Evolutionary conservation across 1,140 invertebrate genomes (phyloP).

Genomic region (Sitodiplosis mosellana): DNA sequence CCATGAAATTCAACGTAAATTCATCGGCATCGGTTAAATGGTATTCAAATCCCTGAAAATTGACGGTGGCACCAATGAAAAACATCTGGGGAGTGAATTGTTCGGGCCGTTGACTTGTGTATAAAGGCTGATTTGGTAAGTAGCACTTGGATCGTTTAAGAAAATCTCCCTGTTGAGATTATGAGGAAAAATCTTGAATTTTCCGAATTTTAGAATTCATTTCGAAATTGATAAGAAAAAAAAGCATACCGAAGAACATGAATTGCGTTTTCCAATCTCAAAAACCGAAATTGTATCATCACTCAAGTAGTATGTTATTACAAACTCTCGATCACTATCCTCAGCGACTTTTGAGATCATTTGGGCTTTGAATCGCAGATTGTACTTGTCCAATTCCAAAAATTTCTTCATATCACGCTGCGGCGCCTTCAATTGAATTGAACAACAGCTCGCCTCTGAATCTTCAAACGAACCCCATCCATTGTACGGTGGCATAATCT

Average conservation of each 20-base stretch:
- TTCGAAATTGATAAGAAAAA: background rate
- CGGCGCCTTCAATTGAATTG: constrained; percentile 53
- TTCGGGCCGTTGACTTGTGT: constrained; percentile 42
- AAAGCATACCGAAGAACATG: constrained; percentile 32
- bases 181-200: background rate
- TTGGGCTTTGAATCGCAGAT: constrained; percentile 59
- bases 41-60: constrained; percentile 60
- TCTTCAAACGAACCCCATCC: constrained; percentile 75
- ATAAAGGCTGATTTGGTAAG: constrained; percentile 53
- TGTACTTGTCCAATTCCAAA: constrained; percentile 54
- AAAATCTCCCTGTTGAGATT: constrained; percentile 40
- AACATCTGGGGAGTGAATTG: constrained; percentile 58
- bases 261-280: constrained; percentile 54
- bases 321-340: constrained; percentile 50
- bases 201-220: too few species aligned
- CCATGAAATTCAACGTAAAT: constrained; percentile 74
- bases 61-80: constrained; percentile 57
- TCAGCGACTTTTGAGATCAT: constrained; percentile 50
- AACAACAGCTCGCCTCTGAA: constrained; percentile 65
- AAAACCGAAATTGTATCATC: constrained; percentile 72
- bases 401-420: constrained; percentile 64
- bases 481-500: constrained; percentile 65
- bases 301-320: constrained; percentile 61
- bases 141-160: constrained; percentile 45
- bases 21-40: constrained; percentile 62